Evolutionary conservation across 2,113 vertebrate genomes (phyloP), one percentile per base, ranked within the genome.

Genomic region (Pelmatolapia mariae): DNA sequence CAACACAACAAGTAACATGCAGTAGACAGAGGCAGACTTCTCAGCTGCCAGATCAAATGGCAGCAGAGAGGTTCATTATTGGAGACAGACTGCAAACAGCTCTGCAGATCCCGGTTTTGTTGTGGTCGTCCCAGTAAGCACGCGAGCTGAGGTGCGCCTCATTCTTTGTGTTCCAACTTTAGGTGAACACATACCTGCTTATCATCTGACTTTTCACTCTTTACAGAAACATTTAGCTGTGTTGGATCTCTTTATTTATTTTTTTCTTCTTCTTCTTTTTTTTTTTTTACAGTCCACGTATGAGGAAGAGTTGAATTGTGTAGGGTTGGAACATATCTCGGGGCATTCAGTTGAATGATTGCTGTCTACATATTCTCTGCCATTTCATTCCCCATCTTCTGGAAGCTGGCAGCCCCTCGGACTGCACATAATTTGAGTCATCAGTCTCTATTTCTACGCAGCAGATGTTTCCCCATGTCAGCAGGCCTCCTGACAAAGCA

Each of bases 401-500:
- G 82, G 57, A 89, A 90, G 89, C 93, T 84, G 90, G 90, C 89
- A 94, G 94, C 91, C 90, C 91, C 83, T 87, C 59, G 81, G 91
- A 93, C 90, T 91, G 90, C 92, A 90, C 92, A 94, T 96, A 92
- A 96, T 96, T 94, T 93, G 89, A 94, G 94, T 96, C 96, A 96
- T 96, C 94, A 96, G 95, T 96, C 96, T 96, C 93, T 93, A 94
- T 96, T 96, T 96, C 94, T 89, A 93, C 33, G 40, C 93, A 96
- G 94, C 96, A 96, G 96, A 97, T 97, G 96, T 96, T 96, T 95
- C 95, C 93, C 92, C 93, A 90, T 94, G 95, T 96, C 95, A 96
- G 91, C 94, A 91, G 87, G 84, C 82, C 89, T 87, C 63, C 86
- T 83, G 87, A 96, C 90, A 92, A 92, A 94, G 91, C 93, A 90